phyloP scores from a whole-genome alignment of 2,888 invertebrate species.

The Coelinius sp. region DNA sequence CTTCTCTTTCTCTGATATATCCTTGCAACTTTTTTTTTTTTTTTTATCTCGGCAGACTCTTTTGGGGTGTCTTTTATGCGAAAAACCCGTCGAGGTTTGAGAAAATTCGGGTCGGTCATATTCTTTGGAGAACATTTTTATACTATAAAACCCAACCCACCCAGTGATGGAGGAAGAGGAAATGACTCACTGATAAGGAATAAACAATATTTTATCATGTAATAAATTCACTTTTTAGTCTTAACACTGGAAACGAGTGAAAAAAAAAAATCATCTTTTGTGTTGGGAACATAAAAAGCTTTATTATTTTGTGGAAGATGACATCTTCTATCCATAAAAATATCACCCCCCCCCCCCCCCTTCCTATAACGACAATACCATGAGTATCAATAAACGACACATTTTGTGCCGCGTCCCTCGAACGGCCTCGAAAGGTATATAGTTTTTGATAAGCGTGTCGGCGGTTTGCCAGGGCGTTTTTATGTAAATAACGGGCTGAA shows the following conservation, averaged over 20 bases:
- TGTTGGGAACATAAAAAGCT: background rate
- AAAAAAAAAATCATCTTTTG: background rate
- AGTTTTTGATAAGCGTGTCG: constrained; percentile 24
- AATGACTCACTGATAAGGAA: constrained; percentile 16
- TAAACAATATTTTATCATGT: constrained; percentile 11
- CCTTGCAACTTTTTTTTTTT: background rate
- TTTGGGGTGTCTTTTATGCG: background rate
- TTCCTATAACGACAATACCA: background rate
- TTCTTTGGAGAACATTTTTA: background rate
- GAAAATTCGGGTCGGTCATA: background rate
- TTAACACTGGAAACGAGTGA: background rate
- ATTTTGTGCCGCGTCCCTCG: constrained; percentile 19
- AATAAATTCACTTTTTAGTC: constrained; percentile 2
- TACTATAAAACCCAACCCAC: constrained; percentile 6
- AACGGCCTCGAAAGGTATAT: constrained; percentile 26
- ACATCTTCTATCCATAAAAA: no score
- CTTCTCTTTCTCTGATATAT: constrained; percentile 4
- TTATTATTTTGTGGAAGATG: background rate
- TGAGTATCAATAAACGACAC: background rate
- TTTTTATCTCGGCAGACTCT: background rate
- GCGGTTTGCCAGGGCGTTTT: constrained; percentile 12
- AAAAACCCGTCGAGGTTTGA: background rate
- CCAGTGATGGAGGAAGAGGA: background rate
- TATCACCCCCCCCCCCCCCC: no score
- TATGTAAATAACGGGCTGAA: constrained; percentile 24